Percentiles rank a stretch among this genome's conserved stretches.
These are phyloP conservation scores for Erpobdella octoculata DNA, from an alignment of 2,888 invertebrate genomes.

Conservation along the genomic window DNA sequence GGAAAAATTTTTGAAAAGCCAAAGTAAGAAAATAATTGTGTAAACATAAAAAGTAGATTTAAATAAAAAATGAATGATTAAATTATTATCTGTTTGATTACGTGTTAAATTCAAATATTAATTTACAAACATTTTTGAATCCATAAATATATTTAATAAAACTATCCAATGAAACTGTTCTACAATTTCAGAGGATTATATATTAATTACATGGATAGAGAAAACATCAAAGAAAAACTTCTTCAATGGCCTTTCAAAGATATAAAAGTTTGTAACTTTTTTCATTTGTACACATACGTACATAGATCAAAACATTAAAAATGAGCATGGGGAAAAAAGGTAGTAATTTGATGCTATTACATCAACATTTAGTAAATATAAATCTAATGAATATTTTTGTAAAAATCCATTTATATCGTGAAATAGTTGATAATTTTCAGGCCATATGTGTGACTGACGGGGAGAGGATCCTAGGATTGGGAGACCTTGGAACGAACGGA, in stretches of 20 bases:
- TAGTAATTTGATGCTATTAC: too few species aligned
- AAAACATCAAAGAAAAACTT: slow-evolving; percentile 83
- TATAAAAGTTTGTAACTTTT: slow-evolving; percentile 50
- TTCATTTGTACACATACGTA: background rate
- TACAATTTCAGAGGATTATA: slow-evolving; percentile 66
- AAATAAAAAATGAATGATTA: background rate
- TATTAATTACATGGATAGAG: slow-evolving; percentile 88
- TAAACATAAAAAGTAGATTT: too few species aligned
- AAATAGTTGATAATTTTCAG: too few species aligned
- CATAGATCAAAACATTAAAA: background rate
- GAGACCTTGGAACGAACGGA: slow-evolving; percentile 90
- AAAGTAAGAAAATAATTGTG: too few species aligned
- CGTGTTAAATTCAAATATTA: background rate
- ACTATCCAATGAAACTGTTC: background rate
- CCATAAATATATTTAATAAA: too few species aligned
- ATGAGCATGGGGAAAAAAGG: too few species aligned
- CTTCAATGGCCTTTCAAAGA: slow-evolving; percentile 72
- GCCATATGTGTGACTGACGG: slow-evolving; percentile 86
- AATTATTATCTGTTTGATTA: background rate
- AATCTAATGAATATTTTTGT: background rate
- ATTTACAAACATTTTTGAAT: too few species aligned
- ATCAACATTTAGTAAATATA: too few species aligned
- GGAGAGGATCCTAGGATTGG: slow-evolving; percentile 90
- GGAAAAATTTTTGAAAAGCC: slow-evolving; percentile 69
- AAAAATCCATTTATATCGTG: background rate